Evolutionary conservation across 2,888 invertebrate species (phyloP), one percentile per base, ranked within the genome.

Genomic region (Torymus aiolomorphi): DNA sequence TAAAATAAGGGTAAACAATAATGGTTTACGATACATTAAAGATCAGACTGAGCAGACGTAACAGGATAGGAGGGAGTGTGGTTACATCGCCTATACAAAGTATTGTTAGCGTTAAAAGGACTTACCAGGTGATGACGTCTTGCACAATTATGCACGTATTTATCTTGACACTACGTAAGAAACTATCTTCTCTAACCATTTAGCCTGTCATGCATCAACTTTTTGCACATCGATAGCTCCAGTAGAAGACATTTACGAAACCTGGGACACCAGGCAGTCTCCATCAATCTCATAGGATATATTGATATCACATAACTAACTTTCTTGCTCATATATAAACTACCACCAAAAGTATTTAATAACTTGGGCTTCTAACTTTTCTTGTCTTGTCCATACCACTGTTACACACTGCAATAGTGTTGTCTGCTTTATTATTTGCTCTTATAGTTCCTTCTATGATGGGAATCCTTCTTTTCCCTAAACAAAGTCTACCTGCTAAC

Each of bases 111-210:
- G 84, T 90, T 90, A 78, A 89, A 87, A 72, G 89, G 89, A 89
- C 92, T 91, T 87, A 92, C 92, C 90, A 91, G 91, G 87, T 91
- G 92, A 82, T 93, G 94, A 82, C 99, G 99, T 86, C 99, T 93
- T 84, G 98, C 98, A 99, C 99, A 99, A 83, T 99, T 98, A 91
- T 97, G 97, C 82, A 99, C 97, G 91, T 97, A 96, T 83, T 99
- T 99, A 92, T 99, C 99, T 91, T 99, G 99, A 92, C 99, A 99
- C 85, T 98, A 98, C 84, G 98, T 97, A 84, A 98, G 90, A 98
- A 94, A 91, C 97, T 97, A 92, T 98, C 98, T 88, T 97, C 95
- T 84, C 97, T 94, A 93, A 99, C 97, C 96, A 83, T 98, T 98
- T 87, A 99, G 93, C 87, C 99, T 93, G 92, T 99, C 99, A 89